Percentiles rank a stretch among this genome's conserved stretches.
These are phyloP conservation scores for Moxostoma hubbsi DNA, from an alignment of 2,797 vertebrate species.

Conservation along the genomic window DNA sequence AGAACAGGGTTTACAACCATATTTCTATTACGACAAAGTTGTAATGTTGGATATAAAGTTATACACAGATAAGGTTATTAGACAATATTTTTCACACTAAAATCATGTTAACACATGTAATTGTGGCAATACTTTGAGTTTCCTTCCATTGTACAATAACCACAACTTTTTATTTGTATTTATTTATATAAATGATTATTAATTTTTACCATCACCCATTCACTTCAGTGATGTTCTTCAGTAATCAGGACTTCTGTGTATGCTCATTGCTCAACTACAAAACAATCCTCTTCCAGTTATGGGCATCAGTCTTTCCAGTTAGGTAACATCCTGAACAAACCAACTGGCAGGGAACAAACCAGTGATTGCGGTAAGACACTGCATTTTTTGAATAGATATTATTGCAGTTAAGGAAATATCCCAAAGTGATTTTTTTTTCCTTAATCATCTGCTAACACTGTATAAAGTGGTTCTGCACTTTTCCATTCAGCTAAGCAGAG, in stretches of 20 bases:
- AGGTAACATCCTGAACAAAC: background rate
- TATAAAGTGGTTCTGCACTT: background rate
- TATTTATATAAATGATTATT: too few species aligned
- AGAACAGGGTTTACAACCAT: too few species aligned
- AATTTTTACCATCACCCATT: too few species aligned
- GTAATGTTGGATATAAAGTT: too few species aligned
- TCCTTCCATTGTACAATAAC: too few species aligned
- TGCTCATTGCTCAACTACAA: constrained; percentile 4
- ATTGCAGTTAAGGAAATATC: background rate
- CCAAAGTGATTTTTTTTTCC: background rate
- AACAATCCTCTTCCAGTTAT: constrained; percentile 6
- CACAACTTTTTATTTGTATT: too few species aligned
- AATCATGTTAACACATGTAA: too few species aligned
- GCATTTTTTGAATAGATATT: background rate
- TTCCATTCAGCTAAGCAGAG: background rate
- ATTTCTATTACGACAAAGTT: too few species aligned
- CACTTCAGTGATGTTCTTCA: too few species aligned
- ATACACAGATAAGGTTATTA: too few species aligned
- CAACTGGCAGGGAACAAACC: background rate
- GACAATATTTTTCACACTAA: too few species aligned
- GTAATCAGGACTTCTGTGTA: background rate
- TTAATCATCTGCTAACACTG: background rate
- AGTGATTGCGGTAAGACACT: constrained; percentile 11
- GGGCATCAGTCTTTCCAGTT: constrained; percentile 8
- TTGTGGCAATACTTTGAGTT: too few species aligned